Base-by-base conservation (phyloP, 2,888 invertebrate species). In the Schizaphis graminum region DNA sequence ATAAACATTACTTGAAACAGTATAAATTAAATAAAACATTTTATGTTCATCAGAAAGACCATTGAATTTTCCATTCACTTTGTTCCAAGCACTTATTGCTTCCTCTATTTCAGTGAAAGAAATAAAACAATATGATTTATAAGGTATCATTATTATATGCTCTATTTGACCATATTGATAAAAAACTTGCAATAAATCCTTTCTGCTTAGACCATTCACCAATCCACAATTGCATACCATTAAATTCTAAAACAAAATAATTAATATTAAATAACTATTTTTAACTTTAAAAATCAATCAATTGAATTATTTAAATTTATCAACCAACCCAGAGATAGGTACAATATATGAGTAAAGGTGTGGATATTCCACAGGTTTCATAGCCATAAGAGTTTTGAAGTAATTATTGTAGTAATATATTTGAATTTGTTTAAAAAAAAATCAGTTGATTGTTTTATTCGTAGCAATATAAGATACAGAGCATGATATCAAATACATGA, bases 191-290 rank as follows among this genome's bases (percentile, higher is more conserved):
- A 97, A 95, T 24, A 99, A 95, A 89, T 96, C 95, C 95, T 97
- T 97, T 95, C 97, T 97, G 11, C 97, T 96, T 47, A 98, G 96
- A 11, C 98, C 98, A 95, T 98, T 98, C 4, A 97, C 98, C 94
- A 98, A 97, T 1, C 99, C 99, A 53, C 97, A 98, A 96, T 99
- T 99, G 95, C 98, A 98, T n/a, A 99, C 96, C 87, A 97, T 97
- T 89, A 98, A 95, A 95, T 97, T 96, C 98, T 98, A 96, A 95
- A 96, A 97, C 21, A 95, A 94, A 95, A 95, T 95, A 95, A 57
- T 28, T n/a, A 67, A 44, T 56, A 57, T 2, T 86, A 21, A 57
- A 91, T 41, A n/a, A 47, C 1, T 35, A 24, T 8, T 16, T 41
- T 56, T 41, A 28, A 5, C 41, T 89, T 56, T 56, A 89, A 57